Evolutionary conservation across 2,797 vertebrate species (phyloP).

Genomic region (Poeciliopsis presidionis): DNA sequence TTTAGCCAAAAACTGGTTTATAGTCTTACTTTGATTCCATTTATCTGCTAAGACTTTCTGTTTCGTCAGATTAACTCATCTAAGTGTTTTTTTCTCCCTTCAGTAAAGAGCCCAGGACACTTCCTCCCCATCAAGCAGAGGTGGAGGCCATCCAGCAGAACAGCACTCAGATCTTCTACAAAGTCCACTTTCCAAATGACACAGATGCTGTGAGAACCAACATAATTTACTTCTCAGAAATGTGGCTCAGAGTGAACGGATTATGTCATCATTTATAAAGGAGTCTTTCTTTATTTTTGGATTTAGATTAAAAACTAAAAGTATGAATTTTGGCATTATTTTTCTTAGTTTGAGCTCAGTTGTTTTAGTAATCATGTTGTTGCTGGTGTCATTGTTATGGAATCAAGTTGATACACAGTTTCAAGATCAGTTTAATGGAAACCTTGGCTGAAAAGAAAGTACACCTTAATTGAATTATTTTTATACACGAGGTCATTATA

Average conservation of each 20-base stretch:
- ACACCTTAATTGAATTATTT: not conserved
- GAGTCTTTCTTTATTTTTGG: not conserved
- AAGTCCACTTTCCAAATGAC: slow-evolving; percentile 89
- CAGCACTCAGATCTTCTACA: slow-evolving; percentile 88
- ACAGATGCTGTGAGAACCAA: slow-evolving; percentile 78
- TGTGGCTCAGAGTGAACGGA: not conserved
- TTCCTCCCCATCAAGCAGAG: slow-evolving; percentile 89
- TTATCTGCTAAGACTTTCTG: not conserved
- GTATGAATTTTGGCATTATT: not conserved
- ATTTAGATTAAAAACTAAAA: not conserved
- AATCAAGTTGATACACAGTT: not conserved
- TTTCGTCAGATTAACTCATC: not conserved
- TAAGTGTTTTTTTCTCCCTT: slow-evolving; percentile 10
- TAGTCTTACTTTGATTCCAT: not conserved
- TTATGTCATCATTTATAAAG: not conserved
- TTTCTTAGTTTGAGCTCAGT: not conserved
- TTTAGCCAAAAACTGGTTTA: not conserved
- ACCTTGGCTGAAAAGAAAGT: not conserved
- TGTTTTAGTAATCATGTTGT: not conserved
- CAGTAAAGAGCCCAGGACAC: slow-evolving; percentile 87
- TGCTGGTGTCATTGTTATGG: not conserved
- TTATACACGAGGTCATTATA: not conserved
- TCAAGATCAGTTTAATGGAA: not conserved
- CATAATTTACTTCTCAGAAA: not conserved
- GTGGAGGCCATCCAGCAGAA: slow-evolving; percentile 91